phyloP scores from a whole-genome alignment of 2,113 vertebrate genomes.

The Grus americana region DNA sequence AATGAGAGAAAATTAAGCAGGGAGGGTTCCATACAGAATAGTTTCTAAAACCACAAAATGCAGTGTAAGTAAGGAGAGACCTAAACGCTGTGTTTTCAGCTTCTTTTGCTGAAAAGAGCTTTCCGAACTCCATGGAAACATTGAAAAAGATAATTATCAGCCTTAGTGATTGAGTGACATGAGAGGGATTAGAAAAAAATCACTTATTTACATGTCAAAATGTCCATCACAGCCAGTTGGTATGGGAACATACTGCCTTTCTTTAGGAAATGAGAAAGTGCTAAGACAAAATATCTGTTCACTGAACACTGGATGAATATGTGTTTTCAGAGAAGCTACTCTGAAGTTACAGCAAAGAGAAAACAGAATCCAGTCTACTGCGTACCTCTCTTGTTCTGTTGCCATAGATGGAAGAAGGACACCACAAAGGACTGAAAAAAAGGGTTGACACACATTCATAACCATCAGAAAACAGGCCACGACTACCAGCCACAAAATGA shows the following conservation, averaged over 20 bases:
- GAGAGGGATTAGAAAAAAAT: not conserved
- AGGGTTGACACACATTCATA: not conserved
- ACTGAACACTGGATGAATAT: not conserved
- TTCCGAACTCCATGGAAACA: constrained; percentile 69
- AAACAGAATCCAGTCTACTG: not conserved
- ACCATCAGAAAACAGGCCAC: constrained; percentile 1
- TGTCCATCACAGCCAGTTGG: constrained; percentile 27
- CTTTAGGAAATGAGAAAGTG: constrained; percentile 49
- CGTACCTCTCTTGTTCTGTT: not conserved
- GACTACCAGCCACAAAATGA: constrained; percentile 5
- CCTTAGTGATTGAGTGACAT: constrained; percentile 63
- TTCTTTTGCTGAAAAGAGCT: constrained; percentile 59
- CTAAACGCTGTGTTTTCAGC: constrained; percentile 24
- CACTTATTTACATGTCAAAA: constrained; percentile 67
- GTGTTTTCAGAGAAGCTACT: not conserved
- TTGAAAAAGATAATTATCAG: constrained; percentile 37
- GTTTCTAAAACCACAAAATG: constrained; percentile 1
- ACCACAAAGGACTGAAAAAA: constrained; percentile 25
- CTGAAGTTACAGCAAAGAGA: not conserved
- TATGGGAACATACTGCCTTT: constrained; percentile 53
- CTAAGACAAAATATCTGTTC: constrained; percentile 35
- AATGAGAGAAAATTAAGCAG: not conserved
- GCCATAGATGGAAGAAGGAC: not conserved
- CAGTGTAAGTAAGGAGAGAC: constrained; percentile 27
- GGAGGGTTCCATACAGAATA: not conserved